These are phyloP conservation scores for Pyrocoelia pectoralis DNA, from an alignment of 2,888 invertebrate genomes.

Conservation along the genomic window DNA sequence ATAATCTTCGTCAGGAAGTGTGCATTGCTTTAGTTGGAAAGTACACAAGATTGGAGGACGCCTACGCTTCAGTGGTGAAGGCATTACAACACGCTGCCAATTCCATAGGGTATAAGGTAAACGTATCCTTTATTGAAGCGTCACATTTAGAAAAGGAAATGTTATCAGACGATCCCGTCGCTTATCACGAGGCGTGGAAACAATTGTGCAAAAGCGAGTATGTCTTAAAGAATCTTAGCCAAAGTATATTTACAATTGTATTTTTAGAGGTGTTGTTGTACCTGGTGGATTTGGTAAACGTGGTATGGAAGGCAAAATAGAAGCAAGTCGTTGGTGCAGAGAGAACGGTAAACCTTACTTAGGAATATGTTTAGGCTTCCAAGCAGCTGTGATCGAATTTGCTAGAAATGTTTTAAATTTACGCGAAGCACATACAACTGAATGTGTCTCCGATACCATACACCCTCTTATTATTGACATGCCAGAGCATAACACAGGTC, in stretches of 20 bases:
- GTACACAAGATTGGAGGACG: constrained; percentile 94
- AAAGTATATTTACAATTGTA: no score
- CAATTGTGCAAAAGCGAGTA: constrained; percentile 86
- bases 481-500: constrained; percentile 96
- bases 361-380: constrained; percentile 97
- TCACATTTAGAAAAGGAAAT: constrained; percentile 83
- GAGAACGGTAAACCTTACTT: constrained; percentile 89
- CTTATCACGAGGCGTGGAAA: constrained; percentile 94
- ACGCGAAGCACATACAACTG: constrained; percentile 85
- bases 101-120: constrained; percentile 82
- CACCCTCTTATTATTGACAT: constrained; percentile 94
- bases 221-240: no score
- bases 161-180: constrained; percentile 77
- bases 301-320: constrained; percentile 96
- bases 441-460: constrained; percentile 76
- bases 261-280: constrained; percentile 86
- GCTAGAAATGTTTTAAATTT: constrained; percentile 83
- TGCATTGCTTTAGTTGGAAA: constrained; percentile 95
- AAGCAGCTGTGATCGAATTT: constrained; percentile 96
- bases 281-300: constrained; percentile 98
- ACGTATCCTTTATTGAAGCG: constrained; percentile 91
- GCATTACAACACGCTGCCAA: constrained; percentile 94
- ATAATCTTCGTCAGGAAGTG: constrained; percentile 83
- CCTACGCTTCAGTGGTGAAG: constrained; percentile 96
- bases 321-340: constrained; percentile 93